A percentile compares a stretch with the other conserved stretches of the same genome.
phyloP scores from a whole-genome alignment of 2,888 invertebrate species.

The Andrena trimmerana region DNA sequence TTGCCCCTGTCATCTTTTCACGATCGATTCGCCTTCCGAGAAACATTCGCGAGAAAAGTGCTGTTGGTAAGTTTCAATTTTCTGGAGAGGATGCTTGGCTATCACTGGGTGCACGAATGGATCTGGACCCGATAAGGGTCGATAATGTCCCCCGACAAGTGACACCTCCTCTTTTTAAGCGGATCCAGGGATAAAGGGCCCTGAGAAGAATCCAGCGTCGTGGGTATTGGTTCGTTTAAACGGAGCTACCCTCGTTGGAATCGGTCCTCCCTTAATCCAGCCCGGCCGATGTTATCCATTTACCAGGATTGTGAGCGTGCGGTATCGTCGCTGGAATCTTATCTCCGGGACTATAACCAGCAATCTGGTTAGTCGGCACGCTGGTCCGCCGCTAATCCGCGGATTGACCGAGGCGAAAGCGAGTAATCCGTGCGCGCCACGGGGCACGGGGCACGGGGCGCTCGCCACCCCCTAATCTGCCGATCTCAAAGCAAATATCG shows the following conservation, averaged over 20 bases:
- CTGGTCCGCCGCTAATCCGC: slow-evolving; percentile 66
- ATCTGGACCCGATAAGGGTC: background rate
- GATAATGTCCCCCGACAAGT: background rate
- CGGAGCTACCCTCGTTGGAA: slow-evolving; percentile 3
- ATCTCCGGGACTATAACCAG: slow-evolving; percentile 76
- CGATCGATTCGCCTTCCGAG: background rate
- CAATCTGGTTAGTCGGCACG: slow-evolving; percentile 78
- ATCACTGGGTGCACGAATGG: background rate
- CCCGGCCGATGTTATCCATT: slow-evolving; percentile 61
- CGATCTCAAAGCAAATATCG: slow-evolving; percentile 64
- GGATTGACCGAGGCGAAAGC: slow-evolving; percentile 71
- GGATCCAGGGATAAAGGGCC: background rate
- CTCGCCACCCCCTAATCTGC: slow-evolving; percentile 30
- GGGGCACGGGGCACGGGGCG: slow-evolving; percentile 30
- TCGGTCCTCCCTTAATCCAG: slow-evolving; percentile 43
- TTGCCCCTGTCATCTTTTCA: background rate
- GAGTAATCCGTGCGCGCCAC: slow-evolving; percentile 43
- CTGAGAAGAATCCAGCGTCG: background rate
- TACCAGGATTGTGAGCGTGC: slow-evolving; percentile 46
- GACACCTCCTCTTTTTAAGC: slow-evolving; percentile 6
- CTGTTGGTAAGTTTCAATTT: too few relatives aligned
- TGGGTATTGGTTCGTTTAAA: slow-evolving; percentile 39
- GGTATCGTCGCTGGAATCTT: slow-evolving; percentile 63
- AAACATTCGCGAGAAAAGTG: background rate
- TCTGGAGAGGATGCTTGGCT: too few relatives aligned